phyloP scores from a whole-genome alignment of 2,888 invertebrate genomes.

The Beris morrisii region DNA sequence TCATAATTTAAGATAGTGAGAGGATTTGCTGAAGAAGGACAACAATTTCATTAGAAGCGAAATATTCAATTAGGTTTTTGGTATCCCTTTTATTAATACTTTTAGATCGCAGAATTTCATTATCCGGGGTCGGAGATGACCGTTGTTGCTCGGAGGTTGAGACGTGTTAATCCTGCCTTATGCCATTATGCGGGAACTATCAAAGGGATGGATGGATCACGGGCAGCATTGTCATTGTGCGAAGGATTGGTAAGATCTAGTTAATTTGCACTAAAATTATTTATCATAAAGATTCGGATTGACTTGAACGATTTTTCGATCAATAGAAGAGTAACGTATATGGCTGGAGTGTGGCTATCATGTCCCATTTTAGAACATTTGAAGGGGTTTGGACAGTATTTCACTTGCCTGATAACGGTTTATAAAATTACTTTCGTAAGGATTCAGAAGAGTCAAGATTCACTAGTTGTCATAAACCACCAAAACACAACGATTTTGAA shows the following conservation, averaged over 20 bases:
- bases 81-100: conserved; percentile 35
- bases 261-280: conserved; percentile 2
- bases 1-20: background rate
- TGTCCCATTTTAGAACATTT: no score
- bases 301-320: no score
- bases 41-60: background rate
- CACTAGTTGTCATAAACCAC: no score
- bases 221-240: conserved; percentile 60
- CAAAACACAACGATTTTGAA: no score
- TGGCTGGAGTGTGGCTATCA: no score
- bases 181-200: conserved; percentile 61
- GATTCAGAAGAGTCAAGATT: no score
- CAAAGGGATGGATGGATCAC: conserved; percentile 54
- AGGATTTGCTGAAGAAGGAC: background rate
- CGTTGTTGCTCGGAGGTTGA: conserved; percentile 46
- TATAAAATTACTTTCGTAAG: no score
- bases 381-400: no score
- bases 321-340: no score
- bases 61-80: background rate
- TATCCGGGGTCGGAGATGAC: conserved; percentile 45
- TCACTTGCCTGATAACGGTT: no score
- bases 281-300: no score
- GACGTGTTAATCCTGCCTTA: conserved; percentile 44
- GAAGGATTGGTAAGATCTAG: conserved; percentile 53
- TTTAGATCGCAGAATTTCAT: conserved; percentile 48